Conservation (phyloP, 2,113 vertebrate genomes). For the Rhabdornis inornatus region DNA sequence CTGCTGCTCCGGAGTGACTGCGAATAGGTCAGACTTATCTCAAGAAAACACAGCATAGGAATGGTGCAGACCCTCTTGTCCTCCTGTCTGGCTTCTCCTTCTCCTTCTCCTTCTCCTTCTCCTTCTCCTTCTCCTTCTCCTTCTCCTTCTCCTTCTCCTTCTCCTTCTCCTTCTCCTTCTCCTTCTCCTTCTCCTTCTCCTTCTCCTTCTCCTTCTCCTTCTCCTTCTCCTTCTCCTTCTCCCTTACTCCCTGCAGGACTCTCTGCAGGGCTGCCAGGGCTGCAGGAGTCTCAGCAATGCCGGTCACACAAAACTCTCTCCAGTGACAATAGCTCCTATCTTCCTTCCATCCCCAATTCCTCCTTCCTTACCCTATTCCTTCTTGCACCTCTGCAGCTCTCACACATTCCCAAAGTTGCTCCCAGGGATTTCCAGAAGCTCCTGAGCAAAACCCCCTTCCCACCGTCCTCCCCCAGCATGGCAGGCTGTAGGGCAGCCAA, state of each 20-base stretch:
- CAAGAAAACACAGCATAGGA: slow-evolving; percentile 40
- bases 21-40: slow-evolving; percentile 67
- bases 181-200: not conserved
- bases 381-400: not conserved
- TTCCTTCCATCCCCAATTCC: not conserved
- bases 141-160: not conserved
- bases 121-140: not conserved
- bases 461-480: fast-evolving
- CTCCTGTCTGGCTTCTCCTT: not conserved
- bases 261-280: not conserved
- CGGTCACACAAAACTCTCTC: not conserved
- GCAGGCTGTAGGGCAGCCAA: not conserved
- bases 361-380: not conserved
- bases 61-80: not conserved
- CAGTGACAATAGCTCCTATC: not conserved
- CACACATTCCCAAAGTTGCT: not conserved
- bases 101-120: not conserved
- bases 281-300: not conserved
- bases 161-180: not conserved
- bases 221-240: not conserved
- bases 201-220: not conserved
- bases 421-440: not conserved
- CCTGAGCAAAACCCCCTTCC: not conserved
- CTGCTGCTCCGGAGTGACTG: not conserved
- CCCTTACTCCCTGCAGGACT: not conserved